Conservation (phyloP, 1,140 invertebrate species). For the Sinella curviseta region DNA sequence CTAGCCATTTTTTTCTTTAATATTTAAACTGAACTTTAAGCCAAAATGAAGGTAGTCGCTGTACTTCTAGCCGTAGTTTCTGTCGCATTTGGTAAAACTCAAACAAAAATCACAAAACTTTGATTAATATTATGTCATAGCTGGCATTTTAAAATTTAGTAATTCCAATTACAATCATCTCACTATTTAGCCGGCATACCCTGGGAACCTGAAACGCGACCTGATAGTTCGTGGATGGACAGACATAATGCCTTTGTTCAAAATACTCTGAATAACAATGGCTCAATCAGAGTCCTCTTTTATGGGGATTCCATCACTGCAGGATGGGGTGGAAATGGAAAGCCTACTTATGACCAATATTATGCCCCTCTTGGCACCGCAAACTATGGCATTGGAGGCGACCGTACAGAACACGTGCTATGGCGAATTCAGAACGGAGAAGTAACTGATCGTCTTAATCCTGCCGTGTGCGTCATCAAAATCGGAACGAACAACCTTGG, state of each 20-base stretch:
- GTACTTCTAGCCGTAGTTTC: not conserved
- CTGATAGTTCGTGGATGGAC: not conserved
- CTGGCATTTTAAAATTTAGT: not conserved
- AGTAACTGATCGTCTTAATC: constrained; percentile 6
- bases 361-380: constrained; percentile 16
- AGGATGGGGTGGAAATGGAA: not conserved
- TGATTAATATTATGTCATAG: too few relatives aligned
- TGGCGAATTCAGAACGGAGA: constrained; percentile 11
- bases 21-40: too few relatives aligned
- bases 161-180: not conserved
- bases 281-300: not conserved
- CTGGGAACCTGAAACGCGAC: constrained; percentile 1
- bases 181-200: not conserved
- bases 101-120: too few relatives aligned
- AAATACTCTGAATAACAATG: not conserved
- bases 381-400: constrained; percentile 24
- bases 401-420: constrained; percentile 17
- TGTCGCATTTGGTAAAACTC: constrained; percentile 1
- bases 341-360: not conserved
- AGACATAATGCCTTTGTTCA: constrained; percentile 4
- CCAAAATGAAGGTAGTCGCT: not conserved
- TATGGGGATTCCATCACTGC: constrained; percentile 17
- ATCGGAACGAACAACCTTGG: constrained; percentile 21
- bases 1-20: not conserved
- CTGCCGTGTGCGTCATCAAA: constrained; percentile 12